Base-by-base conservation (phyloP, 2,888 invertebrate genomes). In the Clanis bilineata region DNA sequence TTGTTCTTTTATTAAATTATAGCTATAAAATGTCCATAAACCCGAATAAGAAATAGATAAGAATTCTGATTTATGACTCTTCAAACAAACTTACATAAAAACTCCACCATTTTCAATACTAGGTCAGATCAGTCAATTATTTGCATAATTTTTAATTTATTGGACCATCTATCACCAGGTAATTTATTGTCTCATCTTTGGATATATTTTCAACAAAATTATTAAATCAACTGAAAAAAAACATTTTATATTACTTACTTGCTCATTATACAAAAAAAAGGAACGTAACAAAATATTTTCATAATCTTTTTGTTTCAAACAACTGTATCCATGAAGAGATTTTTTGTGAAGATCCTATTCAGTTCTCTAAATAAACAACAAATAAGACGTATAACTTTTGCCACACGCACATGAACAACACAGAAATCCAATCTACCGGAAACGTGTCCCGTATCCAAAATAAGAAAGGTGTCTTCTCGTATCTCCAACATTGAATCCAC, bases 401-500 rank as follows among this genome's bases (percentile, higher is more conserved):
- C 44, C 44, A 44, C 51, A 51, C 51, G 32, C 51, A 32, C 51
- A 51, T 18, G 18, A 28, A 51, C 28, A 32, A 51, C 51, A 28
- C 28, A 28, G 51, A 51, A 51, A 51, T 32, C 28, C 51, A 51
- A 51, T 51, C 51, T 51, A 51, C 28, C 51, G 51, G 51, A 51
- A 51, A 51, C 51, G 51, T 51, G 51, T 51, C 51, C 51, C 51
- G 51, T 51, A 51, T 51, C 51, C 51, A 51, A 51, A 51, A 51
- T 51, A 51, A 51, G 51, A 51, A 51, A 51, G 51, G 51, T 51
- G 47, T 47, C 47, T 47, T 47, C 28, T n/a, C 45, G 25, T 45
- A 45, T 45, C 23, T 25, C 23, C 25, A 45, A 18, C 7, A 28
- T 15, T 32, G 9, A 32, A 32, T 15, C 28, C 51, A 18, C 51